Evolutionary conservation across 2,797 vertebrate genomes (phyloP).

Genomic region (Cephalopachus bancanus): DNA sequence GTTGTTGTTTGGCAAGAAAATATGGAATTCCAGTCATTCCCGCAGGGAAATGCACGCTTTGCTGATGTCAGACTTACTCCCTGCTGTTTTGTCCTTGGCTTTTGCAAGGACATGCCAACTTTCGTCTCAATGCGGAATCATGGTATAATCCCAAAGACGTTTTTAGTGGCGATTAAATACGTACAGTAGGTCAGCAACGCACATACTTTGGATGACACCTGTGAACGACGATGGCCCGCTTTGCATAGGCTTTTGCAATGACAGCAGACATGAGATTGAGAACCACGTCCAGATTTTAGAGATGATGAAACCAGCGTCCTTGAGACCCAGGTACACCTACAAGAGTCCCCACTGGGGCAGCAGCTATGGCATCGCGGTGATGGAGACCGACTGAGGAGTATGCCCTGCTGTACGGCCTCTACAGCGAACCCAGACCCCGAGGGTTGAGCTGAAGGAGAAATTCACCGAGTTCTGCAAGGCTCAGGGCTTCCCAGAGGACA

Average conservation of each 20-base stretch:
- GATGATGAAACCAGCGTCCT: neutral
- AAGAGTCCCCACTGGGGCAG: slow-evolving; percentile 87
- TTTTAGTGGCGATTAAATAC: neutral
- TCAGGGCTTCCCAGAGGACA: slow-evolving; percentile 89
- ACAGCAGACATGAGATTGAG: fast-evolving
- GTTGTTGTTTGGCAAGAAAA: neutral
- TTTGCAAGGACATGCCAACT: neutral
- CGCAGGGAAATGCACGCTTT: neutral
- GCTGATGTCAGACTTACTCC: neutral
- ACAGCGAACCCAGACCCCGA: slow-evolving; percentile 87
- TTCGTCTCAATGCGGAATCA: neutral
- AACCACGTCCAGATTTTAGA: neutral
- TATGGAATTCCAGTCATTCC: neutral
- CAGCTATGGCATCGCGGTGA: slow-evolving; percentile 88
- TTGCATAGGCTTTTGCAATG: neutral
- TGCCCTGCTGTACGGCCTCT: slow-evolving; percentile 89
- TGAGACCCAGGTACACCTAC: too few species aligned
- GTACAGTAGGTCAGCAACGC: neutral
- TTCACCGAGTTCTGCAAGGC: slow-evolving; percentile 90
- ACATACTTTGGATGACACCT: neutral
- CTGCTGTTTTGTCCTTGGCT: neutral
- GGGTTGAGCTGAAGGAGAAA: slow-evolving; percentile 88
- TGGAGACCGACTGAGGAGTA: slow-evolving; percentile 92
- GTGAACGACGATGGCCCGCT: neutral
- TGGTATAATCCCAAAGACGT: neutral